Conservation (phyloP, 2,888 invertebrate genomes). For the Nomada fabriciana region DNA sequence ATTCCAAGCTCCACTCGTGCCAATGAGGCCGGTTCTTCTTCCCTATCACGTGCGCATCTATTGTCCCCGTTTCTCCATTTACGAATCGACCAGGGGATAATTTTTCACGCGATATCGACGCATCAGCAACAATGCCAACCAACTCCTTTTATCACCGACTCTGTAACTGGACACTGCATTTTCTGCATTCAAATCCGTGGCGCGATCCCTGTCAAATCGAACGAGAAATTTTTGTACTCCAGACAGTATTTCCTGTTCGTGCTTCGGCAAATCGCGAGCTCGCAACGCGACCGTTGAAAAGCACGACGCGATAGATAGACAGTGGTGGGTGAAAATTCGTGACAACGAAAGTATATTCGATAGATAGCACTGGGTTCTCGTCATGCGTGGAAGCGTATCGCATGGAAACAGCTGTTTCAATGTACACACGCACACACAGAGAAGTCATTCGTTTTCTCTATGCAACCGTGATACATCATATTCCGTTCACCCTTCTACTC, state of each 20-base stretch:
- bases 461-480: too few species aligned
- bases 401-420: slow-evolving; percentile 35
- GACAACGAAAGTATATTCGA: slow-evolving; percentile 31
- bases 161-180: not conserved
- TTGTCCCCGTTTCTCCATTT: slow-evolving; percentile 27
- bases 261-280: not conserved
- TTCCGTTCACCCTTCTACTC: not conserved
- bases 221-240: not conserved
- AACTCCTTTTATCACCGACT: not conserved
- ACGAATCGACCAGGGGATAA: slow-evolving; percentile 1
- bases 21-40: slow-evolving; percentile 20
- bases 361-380: slow-evolving; percentile 27
- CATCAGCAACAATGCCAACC: slow-evolving; percentile 1
- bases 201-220: not conserved
- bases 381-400: slow-evolving; percentile 32
- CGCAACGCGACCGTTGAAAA: not conserved
- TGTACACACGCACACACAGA: not conserved
- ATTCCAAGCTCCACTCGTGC: not conserved
- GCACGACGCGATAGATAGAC: not conserved
- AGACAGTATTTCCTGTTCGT: not conserved
- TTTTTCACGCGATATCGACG: slow-evolving; percentile 4
- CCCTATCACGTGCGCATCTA: slow-evolving; percentile 30
- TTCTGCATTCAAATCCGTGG: too few species aligned
- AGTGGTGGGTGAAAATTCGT: slow-evolving; percentile 24
- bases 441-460: too few species aligned